These are phyloP conservation scores for Spisula solida DNA, from an alignment of 2,888 invertebrate species.

Conservation along the genomic window DNA sequence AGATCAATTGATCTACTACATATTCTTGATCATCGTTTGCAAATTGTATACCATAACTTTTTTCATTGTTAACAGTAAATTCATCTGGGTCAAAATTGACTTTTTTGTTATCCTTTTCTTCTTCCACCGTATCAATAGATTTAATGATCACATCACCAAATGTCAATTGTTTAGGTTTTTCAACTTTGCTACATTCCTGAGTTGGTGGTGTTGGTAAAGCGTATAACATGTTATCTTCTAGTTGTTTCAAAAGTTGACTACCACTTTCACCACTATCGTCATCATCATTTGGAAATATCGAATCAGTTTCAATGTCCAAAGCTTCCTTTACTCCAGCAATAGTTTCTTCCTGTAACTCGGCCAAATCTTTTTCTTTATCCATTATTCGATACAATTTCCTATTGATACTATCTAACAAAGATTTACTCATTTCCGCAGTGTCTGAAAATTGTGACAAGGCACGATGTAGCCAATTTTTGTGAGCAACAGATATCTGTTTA, in stretches of 20 bases:
- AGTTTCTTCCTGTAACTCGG: conserved; percentile 39
- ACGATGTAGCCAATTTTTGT: conserved; percentile 21
- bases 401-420: conserved; percentile 33
- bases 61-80: too few species aligned
- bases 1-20: too few species aligned
- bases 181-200: background rate
- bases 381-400: background rate
- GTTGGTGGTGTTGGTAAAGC: background rate
- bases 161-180: background rate
- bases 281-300: conserved; percentile 28
- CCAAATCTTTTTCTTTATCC: conserved; percentile 37
- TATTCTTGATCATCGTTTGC: too few species aligned
- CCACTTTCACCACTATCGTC: background rate
- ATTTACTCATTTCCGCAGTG: conserved; percentile 35
- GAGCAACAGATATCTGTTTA: conserved; percentile 37
- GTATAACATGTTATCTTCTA: background rate
- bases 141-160: conserved; percentile 45
- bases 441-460: conserved; percentile 27
- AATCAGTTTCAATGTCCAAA: conserved; percentile 35
- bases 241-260: background rate
- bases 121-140: conserved; percentile 34
- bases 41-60: too few species aligned
- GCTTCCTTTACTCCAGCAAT: conserved; percentile 38
- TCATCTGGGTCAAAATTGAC: background rate
- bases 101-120: conserved; percentile 21